These are phyloP conservation scores for Actenoides lindsayi DNA, from an alignment of 2,113 vertebrate genomes.

Conservation along the genomic window DNA sequence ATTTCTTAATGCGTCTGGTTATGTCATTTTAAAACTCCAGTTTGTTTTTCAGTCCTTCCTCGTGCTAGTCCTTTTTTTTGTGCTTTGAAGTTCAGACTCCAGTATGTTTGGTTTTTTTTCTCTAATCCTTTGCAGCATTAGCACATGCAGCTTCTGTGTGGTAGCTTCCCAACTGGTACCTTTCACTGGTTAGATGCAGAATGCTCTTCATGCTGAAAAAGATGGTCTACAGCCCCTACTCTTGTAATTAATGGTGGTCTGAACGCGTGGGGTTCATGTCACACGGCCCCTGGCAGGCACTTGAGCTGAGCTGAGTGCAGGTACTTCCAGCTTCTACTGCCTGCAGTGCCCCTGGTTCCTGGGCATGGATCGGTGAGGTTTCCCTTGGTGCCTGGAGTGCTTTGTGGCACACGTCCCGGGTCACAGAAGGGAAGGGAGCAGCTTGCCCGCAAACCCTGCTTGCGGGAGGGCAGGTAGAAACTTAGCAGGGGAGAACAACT, in stretches of 20 bases:
- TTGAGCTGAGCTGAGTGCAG: neutral
- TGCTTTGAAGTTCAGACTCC: neutral
- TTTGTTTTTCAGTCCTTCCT: neutral
- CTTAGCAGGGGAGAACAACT: neutral
- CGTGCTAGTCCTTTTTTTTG: neutral
- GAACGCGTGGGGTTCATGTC: fast-evolving
- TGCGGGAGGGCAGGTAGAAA: neutral
- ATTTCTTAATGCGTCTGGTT: neutral
- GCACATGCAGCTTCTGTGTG: neutral
- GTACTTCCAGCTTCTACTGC: neutral
- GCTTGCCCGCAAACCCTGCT: neutral
- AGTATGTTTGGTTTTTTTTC: neutral
- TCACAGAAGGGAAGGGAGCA: neutral
- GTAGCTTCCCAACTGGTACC: neutral
- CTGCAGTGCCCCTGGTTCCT: neutral
- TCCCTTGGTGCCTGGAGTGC: neutral
- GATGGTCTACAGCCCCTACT: neutral
- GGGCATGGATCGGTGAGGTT: neutral
- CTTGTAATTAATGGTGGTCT: fast-evolving
- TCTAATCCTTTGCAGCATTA: neutral
- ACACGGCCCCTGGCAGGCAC: fast-evolving
- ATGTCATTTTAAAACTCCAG: neutral
- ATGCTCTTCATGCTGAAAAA: neutral
- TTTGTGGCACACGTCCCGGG: neutral
- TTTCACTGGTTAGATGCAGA: neutral